Evolutionary conservation across 2,888 invertebrate species (phyloP), one percentile per base, ranked within the genome.

Genomic region (Oconnorella tubifera): DNA sequence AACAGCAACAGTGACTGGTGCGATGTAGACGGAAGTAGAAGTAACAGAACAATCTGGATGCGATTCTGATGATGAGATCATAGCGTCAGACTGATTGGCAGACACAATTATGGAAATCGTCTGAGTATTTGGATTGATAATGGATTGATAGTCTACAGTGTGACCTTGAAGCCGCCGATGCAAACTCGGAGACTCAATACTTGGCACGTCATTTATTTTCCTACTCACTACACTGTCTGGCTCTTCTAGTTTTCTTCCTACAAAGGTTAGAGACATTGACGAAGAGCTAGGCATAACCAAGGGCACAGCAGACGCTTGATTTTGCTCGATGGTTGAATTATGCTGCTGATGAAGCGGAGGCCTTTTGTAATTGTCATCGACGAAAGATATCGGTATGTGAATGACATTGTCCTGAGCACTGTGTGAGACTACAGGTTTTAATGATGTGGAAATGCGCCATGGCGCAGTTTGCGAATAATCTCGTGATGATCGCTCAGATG

Each of bases 381-480:
- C 29, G n/a, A 59, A 28, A 23, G 59, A 59, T 19, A 59, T 59
- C 59, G 59, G 59, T 10, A 59, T 33, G 28, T 40, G 40, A n/a
- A 59, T 40, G 25, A 40, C 59, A 40, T 14, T 40, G 40, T 40
- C 40, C 40, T 40, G 40, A 19, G 40, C 40, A 40, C 10, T 19
- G 40, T 40, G 10, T 10, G 19, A 19, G 6, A 25, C 53, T 25
- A 27, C 10, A 27, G 14, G 53, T 27, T 51, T 51, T 19, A 27
- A 40, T 19, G 40, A 14, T 14, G 40, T 23, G 25, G 56, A 48
- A 1, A 65, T 51, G 2, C 65, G 53, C 65, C 65, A 65, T 0
- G 65, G 65, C 25, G 65, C 65, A 3, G 65, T 65, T 51, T 62
- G 65, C 23, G 65, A 65, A 56, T 50, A 65, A 25, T 65, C 65